phyloP scores from a whole-genome alignment of 2,888 invertebrate genomes.

The Omphaloscelis lunosa region DNA sequence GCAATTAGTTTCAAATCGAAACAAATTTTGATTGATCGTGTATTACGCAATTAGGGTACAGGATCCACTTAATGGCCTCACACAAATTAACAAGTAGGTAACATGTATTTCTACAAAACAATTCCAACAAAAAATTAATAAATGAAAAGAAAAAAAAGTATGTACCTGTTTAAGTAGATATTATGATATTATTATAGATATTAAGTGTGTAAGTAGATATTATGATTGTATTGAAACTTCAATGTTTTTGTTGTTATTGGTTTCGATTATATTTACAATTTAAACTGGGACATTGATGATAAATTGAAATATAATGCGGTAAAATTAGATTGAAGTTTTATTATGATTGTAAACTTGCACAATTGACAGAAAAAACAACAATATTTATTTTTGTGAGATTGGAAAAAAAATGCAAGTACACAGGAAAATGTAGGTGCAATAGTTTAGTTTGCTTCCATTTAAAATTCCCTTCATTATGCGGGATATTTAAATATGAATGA shows the following conservation, averaged over 20 bases:
- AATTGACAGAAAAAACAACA: slow-evolving; percentile 15
- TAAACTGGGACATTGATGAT: slow-evolving; percentile 20
- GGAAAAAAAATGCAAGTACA: background rate
- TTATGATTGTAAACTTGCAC: slow-evolving; percentile 5
- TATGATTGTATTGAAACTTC: background rate
- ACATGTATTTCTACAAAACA: too few species aligned
- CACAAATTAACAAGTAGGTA: background rate
- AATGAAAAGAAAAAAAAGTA: background rate
- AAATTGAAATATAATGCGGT: slow-evolving; percentile 9
- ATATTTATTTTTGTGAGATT: background rate
- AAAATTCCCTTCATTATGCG: slow-evolving; percentile 37
- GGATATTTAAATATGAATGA: slow-evolving; percentile 36
- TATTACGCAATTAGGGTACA: too few species aligned
- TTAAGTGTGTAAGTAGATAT: background rate
- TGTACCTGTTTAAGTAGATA: background rate
- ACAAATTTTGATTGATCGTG: too few species aligned
- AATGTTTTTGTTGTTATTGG: slow-evolving; percentile 21
- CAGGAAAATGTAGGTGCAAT: slow-evolving; percentile 7
- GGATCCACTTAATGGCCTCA: background rate
- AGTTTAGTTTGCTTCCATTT: slow-evolving; percentile 9
- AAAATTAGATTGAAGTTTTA: slow-evolving; percentile 17
- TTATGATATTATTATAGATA: too few species aligned
- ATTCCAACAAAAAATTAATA: background rate
- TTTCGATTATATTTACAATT: slow-evolving; percentile 3
- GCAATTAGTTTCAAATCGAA: too few species aligned